A percentile compares a stretch with the other conserved stretches of the same genome.
Conservation (phyloP, 2,888 invertebrate genomes). For the Netelia virgata region DNA sequence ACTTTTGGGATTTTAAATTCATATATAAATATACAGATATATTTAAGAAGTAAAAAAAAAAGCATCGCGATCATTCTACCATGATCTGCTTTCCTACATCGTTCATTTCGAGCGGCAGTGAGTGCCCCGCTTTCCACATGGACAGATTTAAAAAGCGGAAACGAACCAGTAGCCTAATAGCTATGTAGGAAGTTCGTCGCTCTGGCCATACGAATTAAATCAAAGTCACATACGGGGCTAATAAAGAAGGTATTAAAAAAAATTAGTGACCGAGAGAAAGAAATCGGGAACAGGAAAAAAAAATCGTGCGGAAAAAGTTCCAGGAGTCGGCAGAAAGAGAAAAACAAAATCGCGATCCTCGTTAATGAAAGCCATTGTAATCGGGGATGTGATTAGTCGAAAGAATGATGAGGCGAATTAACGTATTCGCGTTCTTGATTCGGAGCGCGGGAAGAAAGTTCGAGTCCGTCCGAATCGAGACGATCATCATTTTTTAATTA, state of each 20-base stretch:
- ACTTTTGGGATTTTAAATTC: slow-evolving; percentile 29
- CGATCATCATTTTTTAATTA: neutral
- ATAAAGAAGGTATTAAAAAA: too few relatives aligned
- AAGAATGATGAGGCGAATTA: slow-evolving; percentile 1
- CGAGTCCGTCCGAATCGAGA: slow-evolving; percentile 27
- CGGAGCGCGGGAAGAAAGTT: slow-evolving; percentile 46
- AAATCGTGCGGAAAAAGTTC: too few relatives aligned
- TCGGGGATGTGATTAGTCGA: neutral
- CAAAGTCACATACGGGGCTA: too few relatives aligned
- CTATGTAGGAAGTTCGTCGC: neutral
- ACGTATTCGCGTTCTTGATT: slow-evolving; percentile 22
- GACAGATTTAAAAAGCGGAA: slow-evolving; percentile 63
- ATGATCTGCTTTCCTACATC: slow-evolving; percentile 37
- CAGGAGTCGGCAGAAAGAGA: neutral
- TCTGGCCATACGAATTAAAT: too few relatives aligned
- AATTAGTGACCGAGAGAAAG: too few relatives aligned
- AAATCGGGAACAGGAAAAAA: too few relatives aligned
- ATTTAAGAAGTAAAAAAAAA: neutral
- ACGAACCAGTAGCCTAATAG: slow-evolving; percentile 11
- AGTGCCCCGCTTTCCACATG: slow-evolving; percentile 53
- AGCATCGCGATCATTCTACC: slow-evolving; percentile 8
- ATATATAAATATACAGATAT: neutral
- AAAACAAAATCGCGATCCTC: neutral
- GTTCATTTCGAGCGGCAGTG: slow-evolving; percentile 18
- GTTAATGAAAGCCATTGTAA: neutral